A percentile compares a stretch with the other conserved stretches of the same genome.
Conservation (phyloP, 2,888 invertebrate species). For the Ceraclea dissimilis region DNA sequence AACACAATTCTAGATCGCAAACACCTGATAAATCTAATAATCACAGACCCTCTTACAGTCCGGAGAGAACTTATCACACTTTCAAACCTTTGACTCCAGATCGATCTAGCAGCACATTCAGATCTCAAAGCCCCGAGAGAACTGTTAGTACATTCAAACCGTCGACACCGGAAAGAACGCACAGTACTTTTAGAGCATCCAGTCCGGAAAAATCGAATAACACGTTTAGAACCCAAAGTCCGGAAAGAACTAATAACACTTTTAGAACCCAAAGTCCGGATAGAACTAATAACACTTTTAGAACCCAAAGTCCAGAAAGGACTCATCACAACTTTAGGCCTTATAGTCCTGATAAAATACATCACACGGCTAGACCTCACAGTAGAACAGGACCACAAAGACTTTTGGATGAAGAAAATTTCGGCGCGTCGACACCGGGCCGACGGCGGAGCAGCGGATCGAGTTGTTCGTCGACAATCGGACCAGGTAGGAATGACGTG, state of each 20-base stretch:
- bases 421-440: constrained; percentile 5
- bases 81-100: neutral
- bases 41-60: neutral
- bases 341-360: constrained; percentile 8
- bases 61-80: neutral
- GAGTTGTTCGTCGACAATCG: constrained; percentile 22
- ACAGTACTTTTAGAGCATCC: neutral
- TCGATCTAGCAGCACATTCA: neutral
- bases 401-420: constrained; percentile 7
- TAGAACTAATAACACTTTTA: neutral
- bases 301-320: neutral
- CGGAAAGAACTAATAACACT: neutral
- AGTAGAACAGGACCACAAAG: constrained; percentile 1
- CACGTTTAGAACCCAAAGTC: neutral
- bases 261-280: constrained; percentile 1
- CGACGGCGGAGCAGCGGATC: constrained; percentile 26
- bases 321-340: neutral
- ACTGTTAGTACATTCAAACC: neutral
- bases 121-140: neutral
- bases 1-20: neutral
- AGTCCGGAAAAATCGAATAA: neutral
- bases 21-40: neutral
- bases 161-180: neutral
- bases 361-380: constrained; percentile 4
- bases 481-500: constrained; percentile 51